phyloP scores from a whole-genome alignment of 2,113 vertebrate species.

The Onychostruthus taczanowskii region DNA sequence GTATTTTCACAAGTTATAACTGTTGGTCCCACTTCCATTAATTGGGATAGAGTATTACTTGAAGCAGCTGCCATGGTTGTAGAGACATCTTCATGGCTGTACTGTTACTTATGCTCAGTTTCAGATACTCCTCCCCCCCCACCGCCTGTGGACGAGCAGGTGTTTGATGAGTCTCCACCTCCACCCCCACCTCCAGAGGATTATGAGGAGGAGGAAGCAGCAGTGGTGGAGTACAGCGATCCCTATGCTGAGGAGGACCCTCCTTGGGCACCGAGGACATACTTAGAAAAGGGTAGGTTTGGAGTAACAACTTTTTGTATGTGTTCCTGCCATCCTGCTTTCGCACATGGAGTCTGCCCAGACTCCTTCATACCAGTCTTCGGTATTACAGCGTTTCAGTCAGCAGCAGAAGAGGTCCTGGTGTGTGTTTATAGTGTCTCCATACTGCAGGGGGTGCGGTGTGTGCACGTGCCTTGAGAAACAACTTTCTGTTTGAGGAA shows the following conservation, averaged over 20 bases:
- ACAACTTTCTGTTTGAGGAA: not conserved
- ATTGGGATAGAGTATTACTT: not conserved
- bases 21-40: not conserved
- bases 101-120: slow-evolving; percentile 69
- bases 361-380: not conserved
- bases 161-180: slow-evolving; percentile 88
- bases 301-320: not conserved
- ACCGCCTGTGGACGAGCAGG: slow-evolving; percentile 83
- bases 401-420: not conserved
- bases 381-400: not conserved
- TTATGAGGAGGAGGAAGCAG: slow-evolving; percentile 95
- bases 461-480: not conserved
- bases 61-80: not conserved
- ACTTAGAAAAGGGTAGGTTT: slow-evolving; percentile 89
- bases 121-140: slow-evolving; percentile 91
- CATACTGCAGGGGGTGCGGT: rapidly evolving
- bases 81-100: not conserved
- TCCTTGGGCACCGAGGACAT: slow-evolving; percentile 92
- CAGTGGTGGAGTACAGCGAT: slow-evolving; percentile 98
- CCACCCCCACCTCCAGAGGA: slow-evolving; percentile 93
- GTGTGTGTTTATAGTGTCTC: not conserved
- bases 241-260: slow-evolving; percentile 98
- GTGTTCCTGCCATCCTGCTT: not conserved
- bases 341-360: not conserved
- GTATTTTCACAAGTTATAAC: not conserved